phyloP scores from a whole-genome alignment of 2,888 invertebrate species.

The Apotomis turbidana region DNA sequence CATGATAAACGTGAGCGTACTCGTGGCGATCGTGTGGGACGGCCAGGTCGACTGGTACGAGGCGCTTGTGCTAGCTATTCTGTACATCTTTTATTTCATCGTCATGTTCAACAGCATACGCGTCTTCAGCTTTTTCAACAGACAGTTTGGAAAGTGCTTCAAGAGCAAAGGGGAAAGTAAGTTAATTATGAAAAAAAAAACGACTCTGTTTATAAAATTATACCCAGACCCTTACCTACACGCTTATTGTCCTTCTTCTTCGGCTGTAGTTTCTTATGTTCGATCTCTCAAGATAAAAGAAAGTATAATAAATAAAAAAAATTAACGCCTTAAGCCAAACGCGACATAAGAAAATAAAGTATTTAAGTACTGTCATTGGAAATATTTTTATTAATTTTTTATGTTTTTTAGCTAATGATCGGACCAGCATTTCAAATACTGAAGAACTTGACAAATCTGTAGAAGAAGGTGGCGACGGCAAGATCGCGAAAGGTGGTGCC shows the following conservation, averaged over 20 bases:
- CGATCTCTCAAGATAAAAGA: no score
- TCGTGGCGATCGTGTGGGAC: constrained; percentile 91
- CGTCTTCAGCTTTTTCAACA: constrained; percentile 64
- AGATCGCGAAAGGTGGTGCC: constrained; percentile 51
- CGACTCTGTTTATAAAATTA: no score
- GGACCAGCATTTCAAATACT: constrained; percentile 20
- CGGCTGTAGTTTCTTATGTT: no score
- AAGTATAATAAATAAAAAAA: no score
- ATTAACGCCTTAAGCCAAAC: no score
- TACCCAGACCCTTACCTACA: no score
- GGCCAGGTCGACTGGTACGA: constrained; percentile 91
- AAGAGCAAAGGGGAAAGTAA: constrained; percentile 48
- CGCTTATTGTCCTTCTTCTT: no score
- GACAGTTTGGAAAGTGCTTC: constrained; percentile 47
- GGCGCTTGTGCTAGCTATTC: constrained; percentile 86
- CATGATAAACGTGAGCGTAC: constrained; percentile 86
- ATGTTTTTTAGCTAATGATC: constrained; percentile 30
- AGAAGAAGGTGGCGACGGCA: constrained; percentile 68
- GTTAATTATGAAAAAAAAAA: constrained; percentile 30
- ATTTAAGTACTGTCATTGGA: not conserved
- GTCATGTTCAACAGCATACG: constrained; percentile 88
- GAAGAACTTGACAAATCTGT: constrained; percentile 65
- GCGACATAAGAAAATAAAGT: no score
- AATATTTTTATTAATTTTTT: constrained; percentile 21
- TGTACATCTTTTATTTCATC: constrained; percentile 90